A percentile compares a stretch with the other conserved stretches of the same genome.
phyloP scores from a whole-genome alignment of 2,888 invertebrate species.

The Cantharis rustica region DNA sequence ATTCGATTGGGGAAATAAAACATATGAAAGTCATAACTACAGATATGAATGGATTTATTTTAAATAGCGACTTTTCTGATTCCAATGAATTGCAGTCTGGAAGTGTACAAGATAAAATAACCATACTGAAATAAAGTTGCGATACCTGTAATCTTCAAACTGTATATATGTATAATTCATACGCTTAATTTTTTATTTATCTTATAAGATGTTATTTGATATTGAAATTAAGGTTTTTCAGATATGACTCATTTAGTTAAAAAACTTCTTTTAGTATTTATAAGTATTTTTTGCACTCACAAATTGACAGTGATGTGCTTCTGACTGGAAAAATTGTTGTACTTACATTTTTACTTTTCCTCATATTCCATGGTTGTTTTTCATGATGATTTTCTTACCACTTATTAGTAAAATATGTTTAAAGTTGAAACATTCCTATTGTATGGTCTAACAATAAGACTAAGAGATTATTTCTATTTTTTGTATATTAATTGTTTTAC shows the following conservation, averaged over 20 bases:
- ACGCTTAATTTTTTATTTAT: not conserved
- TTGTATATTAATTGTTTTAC: not conserved
- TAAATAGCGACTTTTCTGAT: conserved; percentile 49
- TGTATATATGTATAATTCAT: not conserved
- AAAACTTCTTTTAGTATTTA: not conserved
- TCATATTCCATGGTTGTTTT: not conserved
- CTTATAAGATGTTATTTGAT: not conserved
- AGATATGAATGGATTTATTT: conserved; percentile 48
- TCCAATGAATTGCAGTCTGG: conserved; percentile 40
- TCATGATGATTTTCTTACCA: not conserved
- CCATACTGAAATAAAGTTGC: conserved; percentile 47
- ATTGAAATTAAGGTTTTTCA: not conserved
- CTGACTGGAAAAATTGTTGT: not conserved
- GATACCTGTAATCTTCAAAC: not conserved
- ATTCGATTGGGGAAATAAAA: conserved; percentile 46
- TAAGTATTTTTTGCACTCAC: not conserved
- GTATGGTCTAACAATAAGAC: not conserved
- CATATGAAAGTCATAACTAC: conserved; percentile 42
- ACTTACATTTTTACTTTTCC: not conserved
- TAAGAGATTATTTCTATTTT: not conserved
- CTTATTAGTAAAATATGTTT: not conserved
- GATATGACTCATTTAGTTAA: not conserved
- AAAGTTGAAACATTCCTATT: not conserved
- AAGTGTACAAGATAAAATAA: conserved; percentile 46
- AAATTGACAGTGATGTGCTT: not conserved